Conservation (phyloP, 1,140 invertebrate species). For the Lepeophtheirus salmonis region DNA sequence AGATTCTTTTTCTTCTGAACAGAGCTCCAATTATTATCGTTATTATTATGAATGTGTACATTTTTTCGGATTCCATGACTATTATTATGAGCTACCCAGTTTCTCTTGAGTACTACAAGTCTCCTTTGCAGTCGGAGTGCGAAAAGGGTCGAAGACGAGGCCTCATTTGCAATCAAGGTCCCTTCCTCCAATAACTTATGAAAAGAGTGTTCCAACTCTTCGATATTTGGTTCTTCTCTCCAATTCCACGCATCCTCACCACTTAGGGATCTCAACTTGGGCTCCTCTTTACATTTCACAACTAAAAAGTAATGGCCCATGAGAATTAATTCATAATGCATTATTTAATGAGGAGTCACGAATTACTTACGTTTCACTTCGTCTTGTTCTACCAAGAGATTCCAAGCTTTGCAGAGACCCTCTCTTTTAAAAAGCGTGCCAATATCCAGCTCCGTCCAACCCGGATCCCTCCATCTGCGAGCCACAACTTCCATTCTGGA, state of each 20-base stretch:
- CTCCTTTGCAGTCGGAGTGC: not conserved
- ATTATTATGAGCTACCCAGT: not conserved
- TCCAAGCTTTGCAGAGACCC: not conserved
- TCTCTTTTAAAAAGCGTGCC: not conserved
- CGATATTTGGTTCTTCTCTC: not conserved
- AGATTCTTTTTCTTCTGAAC: not conserved
- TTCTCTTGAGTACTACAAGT: constrained; percentile 4
- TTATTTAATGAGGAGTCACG: not conserved
- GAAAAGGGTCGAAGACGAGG: not conserved
- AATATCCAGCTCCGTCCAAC: not conserved
- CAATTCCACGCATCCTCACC: not conserved
- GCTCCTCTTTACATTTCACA: too few species aligned
- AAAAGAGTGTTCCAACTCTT: not conserved
- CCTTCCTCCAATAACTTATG: not conserved
- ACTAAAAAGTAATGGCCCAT: too few species aligned
- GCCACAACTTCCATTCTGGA: not conserved
- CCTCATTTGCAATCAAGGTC: not conserved
- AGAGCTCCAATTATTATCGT: not conserved
- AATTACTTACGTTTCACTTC: not conserved
- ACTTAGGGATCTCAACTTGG: too few species aligned
- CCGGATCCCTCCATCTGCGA: not conserved
- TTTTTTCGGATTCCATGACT: not conserved
- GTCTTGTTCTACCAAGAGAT: not conserved
- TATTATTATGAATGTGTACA: not conserved
- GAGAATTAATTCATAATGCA: too few species aligned